Evolutionary conservation across 2,797 vertebrate genomes (phyloP), one percentile per base, ranked within the genome.

Genomic region (Acrossocheilus wenchowensis): DNA sequence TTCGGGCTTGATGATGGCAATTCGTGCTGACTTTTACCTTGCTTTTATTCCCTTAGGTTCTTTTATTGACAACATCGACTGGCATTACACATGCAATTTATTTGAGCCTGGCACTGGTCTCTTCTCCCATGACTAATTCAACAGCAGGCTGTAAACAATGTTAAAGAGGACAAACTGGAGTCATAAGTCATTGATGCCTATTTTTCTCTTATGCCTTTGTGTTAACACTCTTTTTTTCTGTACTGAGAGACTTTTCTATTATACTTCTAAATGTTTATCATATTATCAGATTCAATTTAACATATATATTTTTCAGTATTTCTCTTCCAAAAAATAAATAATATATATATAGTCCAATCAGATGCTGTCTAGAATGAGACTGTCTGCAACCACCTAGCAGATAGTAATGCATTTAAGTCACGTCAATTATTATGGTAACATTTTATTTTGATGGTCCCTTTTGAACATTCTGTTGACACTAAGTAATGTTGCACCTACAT

Each of bases 121-220:
- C 80, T 72, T 30, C 82, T 86, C 30, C 39, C 75, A 78, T 80
- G 57, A 69, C 48, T 78, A 68, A 83, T 89, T 81, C 79, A 84
- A 75, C 64, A 88, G 39, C 48, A 86, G 72, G 74, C 66, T 80
- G 79, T 89, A 85, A 87, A 89, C 62, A 86, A 82, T 26, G 85
- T 84, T 71, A 78, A 82, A 81, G 71, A 84, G 69, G 78, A 86
- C 84, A 88, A 88, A 19, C 71, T 83, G 52, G 62, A 77, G 74
- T 84, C 21, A 72, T 84, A 78, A 82, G 78, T 77, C 86, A 90
- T 88, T 87, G 84, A 86, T 82, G 83, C 86, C 66, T 75, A 78
- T 81, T 86, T 87, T 88, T 89, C 50, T 69, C 30, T 73, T 72
- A 87, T 85, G 83, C 26, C 69, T 83, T 77, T 69, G 79, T 90